Evolutionary conservation across 2,113 vertebrate species (phyloP), one percentile per base, ranked within the genome.

Genomic region (Synchiropus splendidus): DNA sequence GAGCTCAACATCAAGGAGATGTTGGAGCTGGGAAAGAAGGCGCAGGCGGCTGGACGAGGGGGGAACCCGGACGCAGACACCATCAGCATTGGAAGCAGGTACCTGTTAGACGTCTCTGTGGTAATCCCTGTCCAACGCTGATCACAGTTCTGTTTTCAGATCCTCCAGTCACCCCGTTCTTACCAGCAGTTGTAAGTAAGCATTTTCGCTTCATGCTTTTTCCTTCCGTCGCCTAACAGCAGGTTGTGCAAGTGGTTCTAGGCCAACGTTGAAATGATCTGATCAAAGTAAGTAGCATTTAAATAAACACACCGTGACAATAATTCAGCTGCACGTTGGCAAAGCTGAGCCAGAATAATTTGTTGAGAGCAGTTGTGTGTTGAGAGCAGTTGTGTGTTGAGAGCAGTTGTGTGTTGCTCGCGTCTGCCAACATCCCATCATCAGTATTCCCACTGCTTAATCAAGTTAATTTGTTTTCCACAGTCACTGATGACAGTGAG

Each of bases 401-500:
- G 31, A 16, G n/a, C 12, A 8, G 39, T 46, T n/a, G 39, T 42
- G 21, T 27, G 12, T 18, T 14, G 13, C n/a, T n/a, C n/a, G n/a
- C n/a, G n/a, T n/a, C 54, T 48, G 61, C 49, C 52, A 41, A 32
- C 42, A 35, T 27, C 49, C 45, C 35, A n/a, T 59, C 39, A 32
- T 15, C 46, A 18, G 12, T 50, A 21, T 12, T n/a, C 31, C 15
- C 18, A 6, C 31, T 47, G 42, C 16, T 65, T 41, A 17, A 61
- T 58, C 39, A 45, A 5, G 21, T 21, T 2, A 4, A 6, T 63
- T 36, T 61, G 47, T 46, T 77, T 69, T 42, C 31, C 32, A 15
- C 44, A 83, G 80, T 90, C 89, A 85, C 88, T 77, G 90, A 86
- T 60, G 84, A 86, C 75, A 88, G 83, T 48, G 82, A 81, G 1